phyloP scores from a whole-genome alignment of 2,113 vertebrate species.

The Pseudorhombus dupliciocellatus region DNA sequence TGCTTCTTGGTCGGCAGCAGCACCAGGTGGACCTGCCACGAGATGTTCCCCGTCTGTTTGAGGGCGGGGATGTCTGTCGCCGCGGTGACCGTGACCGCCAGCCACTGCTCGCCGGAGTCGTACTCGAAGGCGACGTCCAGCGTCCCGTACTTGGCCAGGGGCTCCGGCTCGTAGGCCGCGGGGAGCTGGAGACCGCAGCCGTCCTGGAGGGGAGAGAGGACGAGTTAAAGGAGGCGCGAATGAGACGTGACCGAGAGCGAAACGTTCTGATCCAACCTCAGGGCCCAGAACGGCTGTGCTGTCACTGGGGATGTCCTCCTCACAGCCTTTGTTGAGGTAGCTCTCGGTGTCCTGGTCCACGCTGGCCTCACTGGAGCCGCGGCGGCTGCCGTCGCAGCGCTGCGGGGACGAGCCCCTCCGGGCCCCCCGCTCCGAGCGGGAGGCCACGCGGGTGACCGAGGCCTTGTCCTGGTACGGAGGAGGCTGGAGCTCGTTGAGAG shows the following conservation, averaged over 20 bases:
- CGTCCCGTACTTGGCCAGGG: slow-evolving; percentile 93
- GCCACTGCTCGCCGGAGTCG: slow-evolving; percentile 92
- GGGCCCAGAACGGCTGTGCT: slow-evolving; percentile 94
- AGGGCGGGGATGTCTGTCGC: slow-evolving; percentile 95
- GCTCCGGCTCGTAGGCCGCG: slow-evolving; percentile 93
- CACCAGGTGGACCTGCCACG: slow-evolving; percentile 98
- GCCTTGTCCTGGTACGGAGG: slow-evolving; percentile 91
- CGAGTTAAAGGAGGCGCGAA: neutral
- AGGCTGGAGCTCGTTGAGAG: slow-evolving; percentile 87
- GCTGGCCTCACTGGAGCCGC: slow-evolving; percentile 89
- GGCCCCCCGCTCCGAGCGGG: slow-evolving; percentile 82
- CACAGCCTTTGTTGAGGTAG: slow-evolving; percentile 91
- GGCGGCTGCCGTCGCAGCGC: slow-evolving; percentile 60
- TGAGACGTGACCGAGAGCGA: neutral
- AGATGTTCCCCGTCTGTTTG: slow-evolving; percentile 90
- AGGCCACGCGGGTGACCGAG: slow-evolving; percentile 79
- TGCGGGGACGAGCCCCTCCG: slow-evolving; percentile 82
- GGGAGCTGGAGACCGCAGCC: slow-evolving; percentile 89
- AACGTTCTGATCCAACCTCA: slow-evolving; percentile 81
- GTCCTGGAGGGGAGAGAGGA: slow-evolving; percentile 79
- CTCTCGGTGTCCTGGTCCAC: slow-evolving; percentile 89
- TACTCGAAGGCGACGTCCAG: slow-evolving; percentile 98
- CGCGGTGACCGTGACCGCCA: slow-evolving; percentile 95
- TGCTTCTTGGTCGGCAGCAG: slow-evolving; percentile 97
- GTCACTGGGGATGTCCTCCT: slow-evolving; percentile 95